Evolutionary conservation across 2,797 vertebrate genomes (phyloP).

Genomic region (Tiaroga cobitis): DNA sequence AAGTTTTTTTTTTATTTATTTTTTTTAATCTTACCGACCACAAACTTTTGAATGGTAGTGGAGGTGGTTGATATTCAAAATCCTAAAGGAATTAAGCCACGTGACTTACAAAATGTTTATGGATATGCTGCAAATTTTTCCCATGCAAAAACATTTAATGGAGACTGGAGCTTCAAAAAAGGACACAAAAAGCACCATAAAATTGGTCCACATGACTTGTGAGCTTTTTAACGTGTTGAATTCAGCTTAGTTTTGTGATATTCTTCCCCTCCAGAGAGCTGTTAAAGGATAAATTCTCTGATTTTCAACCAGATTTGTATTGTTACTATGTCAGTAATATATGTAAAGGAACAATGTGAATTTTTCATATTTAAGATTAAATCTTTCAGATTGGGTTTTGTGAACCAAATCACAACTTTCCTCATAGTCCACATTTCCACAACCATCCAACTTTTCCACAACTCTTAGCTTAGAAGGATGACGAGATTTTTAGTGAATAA

Average conservation of each 20-base stretch:
- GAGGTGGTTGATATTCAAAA: background rate
- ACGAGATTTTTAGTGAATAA: background rate
- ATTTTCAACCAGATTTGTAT: background rate
- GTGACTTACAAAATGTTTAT: background rate
- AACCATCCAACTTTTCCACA: too few relatives aligned
- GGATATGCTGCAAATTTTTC: background rate
- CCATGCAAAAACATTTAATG: background rate
- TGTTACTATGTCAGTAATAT: background rate
- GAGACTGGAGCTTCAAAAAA: background rate
- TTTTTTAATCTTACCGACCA: background rate
- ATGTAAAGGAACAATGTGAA: background rate
- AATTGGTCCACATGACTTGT: background rate
- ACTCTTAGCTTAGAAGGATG: too few relatives aligned
- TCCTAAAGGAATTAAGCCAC: background rate
- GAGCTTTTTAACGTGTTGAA: background rate
- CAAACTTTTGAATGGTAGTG: background rate
- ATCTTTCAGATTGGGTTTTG: background rate
- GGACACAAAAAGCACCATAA: background rate
- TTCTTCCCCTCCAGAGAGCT: background rate
- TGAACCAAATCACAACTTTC: background rate
- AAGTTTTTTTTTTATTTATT: background rate
- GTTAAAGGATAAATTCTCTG: background rate
- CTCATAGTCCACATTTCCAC: too few relatives aligned
- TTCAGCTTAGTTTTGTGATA: background rate
- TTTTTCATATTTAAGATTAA: background rate